Evolutionary conservation across 2,113 vertebrate genomes (phyloP).

Genomic region (Polypterus senegalus): DNA sequence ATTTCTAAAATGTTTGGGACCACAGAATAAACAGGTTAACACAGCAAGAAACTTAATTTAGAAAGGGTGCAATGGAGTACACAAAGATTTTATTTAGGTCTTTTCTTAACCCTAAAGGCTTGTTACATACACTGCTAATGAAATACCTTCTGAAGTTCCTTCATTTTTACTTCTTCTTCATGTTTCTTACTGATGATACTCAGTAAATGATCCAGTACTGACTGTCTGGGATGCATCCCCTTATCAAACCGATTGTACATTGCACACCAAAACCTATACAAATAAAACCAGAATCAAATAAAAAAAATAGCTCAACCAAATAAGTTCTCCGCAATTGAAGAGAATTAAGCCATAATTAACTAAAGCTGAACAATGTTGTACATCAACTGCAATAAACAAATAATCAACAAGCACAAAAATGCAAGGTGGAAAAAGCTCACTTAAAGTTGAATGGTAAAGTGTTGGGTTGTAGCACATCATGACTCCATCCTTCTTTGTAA

Average conservation of each 20-base stretch:
- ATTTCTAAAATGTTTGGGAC: no score
- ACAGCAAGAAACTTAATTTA: no score
- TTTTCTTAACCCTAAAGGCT: no score
- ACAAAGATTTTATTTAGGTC: no score
- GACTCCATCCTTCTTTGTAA: slow-evolving; percentile 43
- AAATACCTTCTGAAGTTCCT: slow-evolving; percentile 44
- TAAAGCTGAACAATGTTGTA: no score
- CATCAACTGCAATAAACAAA: no score
- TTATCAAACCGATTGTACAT: slow-evolving; percentile 68
- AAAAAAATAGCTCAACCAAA: neutral
- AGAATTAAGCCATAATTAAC: no score
- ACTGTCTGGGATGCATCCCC: slow-evolving; percentile 60
- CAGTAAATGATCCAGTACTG: slow-evolving; percentile 48
- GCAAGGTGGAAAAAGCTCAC: slow-evolving; percentile 36
- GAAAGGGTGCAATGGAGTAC: no score
- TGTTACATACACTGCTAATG: no score
- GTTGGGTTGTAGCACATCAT: slow-evolving; percentile 48
- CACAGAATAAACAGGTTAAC: no score
- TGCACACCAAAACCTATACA: slow-evolving; percentile 59
- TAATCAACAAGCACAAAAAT: no score
- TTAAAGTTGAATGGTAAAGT: slow-evolving; percentile 60
- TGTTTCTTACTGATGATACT: slow-evolving; percentile 33
- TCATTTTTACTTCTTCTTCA: slow-evolving; percentile 35
- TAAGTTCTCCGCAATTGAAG: no score
- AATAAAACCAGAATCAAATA: neutral